A percentile compares a stretch with the other conserved stretches of the same genome.
phyloP scores from a whole-genome alignment of 23 tunicate species.

The Halocynthia roretzi region DNA sequence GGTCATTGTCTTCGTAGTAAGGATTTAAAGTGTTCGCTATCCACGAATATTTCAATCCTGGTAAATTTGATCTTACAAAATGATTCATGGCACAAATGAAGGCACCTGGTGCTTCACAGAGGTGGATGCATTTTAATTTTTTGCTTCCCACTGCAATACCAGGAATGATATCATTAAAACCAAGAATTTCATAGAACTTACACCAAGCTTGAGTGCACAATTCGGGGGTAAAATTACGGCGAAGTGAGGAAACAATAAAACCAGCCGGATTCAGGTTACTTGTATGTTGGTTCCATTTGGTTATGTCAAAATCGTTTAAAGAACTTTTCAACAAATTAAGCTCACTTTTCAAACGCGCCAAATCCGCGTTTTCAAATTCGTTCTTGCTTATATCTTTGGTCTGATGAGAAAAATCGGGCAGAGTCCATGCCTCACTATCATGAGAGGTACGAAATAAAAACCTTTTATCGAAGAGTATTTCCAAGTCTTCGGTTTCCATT shows the following conservation, averaged over 20 bases:
- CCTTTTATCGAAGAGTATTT: too few relatives aligned
- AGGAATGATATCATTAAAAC: conserved; percentile 55
- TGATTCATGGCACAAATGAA: conserved; percentile 86
- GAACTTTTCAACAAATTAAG: conserved; percentile 60
- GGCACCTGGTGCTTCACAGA: conserved; percentile 99
- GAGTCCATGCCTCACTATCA: too few relatives aligned
- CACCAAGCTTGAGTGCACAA: conserved; percentile 97
- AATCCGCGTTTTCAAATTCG: not conserved
- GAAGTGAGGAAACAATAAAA: conserved; percentile 16
- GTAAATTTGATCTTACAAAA: conserved; percentile 23
- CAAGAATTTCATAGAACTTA: conserved; percentile 87
- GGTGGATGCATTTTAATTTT: conserved; percentile 52
- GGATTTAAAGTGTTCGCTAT: conserved; percentile 85
- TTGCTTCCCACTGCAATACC: not conserved
- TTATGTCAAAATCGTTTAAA: conserved; percentile 61
- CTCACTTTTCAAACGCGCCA: conserved; percentile 26
- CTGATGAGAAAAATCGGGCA: too few relatives aligned
- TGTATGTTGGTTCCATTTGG: conserved; percentile 73
- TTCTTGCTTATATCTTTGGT: too few relatives aligned
- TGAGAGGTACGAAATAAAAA: too few relatives aligned
- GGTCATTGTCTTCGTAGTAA: conserved; percentile 82
- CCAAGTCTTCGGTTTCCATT: too few relatives aligned
- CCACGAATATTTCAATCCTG: conserved; percentile 47
- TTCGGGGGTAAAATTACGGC: conserved; percentile 58
- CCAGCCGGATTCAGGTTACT: conserved; percentile 55